Conservation (phyloP, 2,113 vertebrate genomes). For the Paradoxurus hermaphroditus region DNA sequence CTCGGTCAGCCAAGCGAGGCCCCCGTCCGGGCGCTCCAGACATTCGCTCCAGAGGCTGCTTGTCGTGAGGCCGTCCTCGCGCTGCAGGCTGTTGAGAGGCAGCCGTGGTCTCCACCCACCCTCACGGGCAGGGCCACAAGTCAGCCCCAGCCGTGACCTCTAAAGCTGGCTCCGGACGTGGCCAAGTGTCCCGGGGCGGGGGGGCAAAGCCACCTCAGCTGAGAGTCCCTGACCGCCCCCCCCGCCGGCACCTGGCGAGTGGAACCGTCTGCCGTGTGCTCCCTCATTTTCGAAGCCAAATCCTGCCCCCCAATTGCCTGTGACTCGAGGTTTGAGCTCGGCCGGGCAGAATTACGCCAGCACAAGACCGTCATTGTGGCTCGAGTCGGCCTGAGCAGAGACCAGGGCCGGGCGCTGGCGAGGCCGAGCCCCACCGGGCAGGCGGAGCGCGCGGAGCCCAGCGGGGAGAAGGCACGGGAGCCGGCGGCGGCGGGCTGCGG, state of each 20-base stretch:
- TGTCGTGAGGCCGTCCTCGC: not conserved
- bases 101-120: accelerated
- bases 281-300: accelerated
- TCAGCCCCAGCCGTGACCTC: not conserved
- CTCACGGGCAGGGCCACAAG: accelerated
- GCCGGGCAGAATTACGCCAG: not conserved
- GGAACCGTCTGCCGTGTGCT: accelerated
- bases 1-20: accelerated
- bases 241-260: accelerated
- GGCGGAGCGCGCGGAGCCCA: too few species aligned
- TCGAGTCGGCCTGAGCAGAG: not conserved
- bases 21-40: accelerated
- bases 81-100: accelerated
- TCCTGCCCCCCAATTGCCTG: accelerated
- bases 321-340: accelerated
- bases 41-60: accelerated
- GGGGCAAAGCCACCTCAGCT: accelerated
- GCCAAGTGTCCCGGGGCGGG: accelerated
- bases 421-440: accelerated
- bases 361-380: not conserved
- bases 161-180: not conserved
- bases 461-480: accelerated
- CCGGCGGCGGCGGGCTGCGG: not conserved
- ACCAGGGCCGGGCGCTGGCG: accelerated
- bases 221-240: not conserved